Evolutionary conservation across 2,113 vertebrate genomes (phyloP).

Genomic region (Stegostoma tigrinum): DNA sequence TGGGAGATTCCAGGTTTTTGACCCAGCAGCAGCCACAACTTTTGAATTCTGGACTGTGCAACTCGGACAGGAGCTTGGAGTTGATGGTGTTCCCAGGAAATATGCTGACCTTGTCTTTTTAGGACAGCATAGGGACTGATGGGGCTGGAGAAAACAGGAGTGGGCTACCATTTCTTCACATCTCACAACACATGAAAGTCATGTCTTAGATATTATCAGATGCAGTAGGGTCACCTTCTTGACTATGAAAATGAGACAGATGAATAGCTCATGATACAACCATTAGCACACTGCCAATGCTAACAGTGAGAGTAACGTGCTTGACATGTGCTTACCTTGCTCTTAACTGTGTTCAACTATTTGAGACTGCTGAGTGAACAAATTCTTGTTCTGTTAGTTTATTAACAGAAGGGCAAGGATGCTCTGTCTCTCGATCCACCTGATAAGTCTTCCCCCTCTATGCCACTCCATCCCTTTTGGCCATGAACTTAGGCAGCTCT

Average conservation of each 20-base stretch:
- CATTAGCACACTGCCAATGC: background rate
- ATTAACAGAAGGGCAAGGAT: conserved; percentile 60
- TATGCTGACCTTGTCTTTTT: background rate
- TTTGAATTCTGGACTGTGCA: background rate
- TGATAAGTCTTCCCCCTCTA: background rate
- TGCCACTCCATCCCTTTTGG: background rate
- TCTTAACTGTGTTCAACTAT: background rate
- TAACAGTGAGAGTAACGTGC: background rate
- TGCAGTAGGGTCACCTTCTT: background rate
- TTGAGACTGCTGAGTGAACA: conserved; percentile 55
- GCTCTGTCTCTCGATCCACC: background rate
- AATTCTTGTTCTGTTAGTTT: conserved; percentile 67
- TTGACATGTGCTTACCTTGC: background rate
- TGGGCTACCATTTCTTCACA: background rate
- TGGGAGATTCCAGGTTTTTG: background rate
- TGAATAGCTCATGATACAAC: background rate
- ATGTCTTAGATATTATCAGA: background rate
- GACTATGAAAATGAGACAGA: background rate
- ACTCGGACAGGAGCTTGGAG: background rate
- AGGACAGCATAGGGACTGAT: too few relatives aligned
- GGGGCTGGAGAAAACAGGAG: background rate
- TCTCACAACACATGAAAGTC: background rate
- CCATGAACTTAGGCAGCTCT: background rate
- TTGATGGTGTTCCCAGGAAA: background rate
- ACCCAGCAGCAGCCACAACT: background rate